phyloP scores from a whole-genome alignment of 1,140 invertebrate species.

The Platyscapa corneri region DNA sequence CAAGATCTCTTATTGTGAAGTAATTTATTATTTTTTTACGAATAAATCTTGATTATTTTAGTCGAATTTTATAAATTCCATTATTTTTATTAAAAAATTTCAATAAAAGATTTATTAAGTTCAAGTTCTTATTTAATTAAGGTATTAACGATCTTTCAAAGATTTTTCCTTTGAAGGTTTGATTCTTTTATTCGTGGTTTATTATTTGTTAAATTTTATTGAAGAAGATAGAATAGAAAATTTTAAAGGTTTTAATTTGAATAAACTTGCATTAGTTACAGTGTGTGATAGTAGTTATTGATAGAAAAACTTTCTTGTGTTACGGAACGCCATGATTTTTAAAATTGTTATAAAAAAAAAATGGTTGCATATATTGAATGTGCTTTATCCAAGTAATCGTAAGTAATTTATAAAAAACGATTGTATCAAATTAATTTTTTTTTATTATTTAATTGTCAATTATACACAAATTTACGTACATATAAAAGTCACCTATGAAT shows the following conservation, averaged over 20 bases:
- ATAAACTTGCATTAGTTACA: neutral
- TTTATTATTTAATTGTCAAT: neutral
- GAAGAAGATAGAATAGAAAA: neutral
- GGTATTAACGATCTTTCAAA: neutral
- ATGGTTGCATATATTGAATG: neutral
- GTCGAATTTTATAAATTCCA: neutral
- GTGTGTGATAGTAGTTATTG: neutral
- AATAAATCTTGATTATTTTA: neutral
- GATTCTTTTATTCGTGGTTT: neutral
- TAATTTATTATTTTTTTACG: neutral
- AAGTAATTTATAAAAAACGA: too few species aligned
- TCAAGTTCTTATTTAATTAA: neutral
- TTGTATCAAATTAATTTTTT: neutral
- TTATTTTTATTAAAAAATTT: neutral
- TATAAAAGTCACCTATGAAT: too few species aligned
- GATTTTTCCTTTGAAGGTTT: neutral
- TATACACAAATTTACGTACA: neutral
- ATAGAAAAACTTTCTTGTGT: neutral
- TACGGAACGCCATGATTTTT: neutral
- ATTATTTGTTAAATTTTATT: too few species aligned
- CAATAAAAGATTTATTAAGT: too few species aligned
- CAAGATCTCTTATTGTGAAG: neutral
- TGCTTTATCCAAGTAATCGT: too few species aligned
- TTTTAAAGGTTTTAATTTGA: neutral
- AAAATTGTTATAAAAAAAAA: neutral